A percentile compares a stretch with the other conserved stretches of the same genome.
Conservation (phyloP, 2,797 vertebrate genomes). For the Sciurus vulgaris region DNA sequence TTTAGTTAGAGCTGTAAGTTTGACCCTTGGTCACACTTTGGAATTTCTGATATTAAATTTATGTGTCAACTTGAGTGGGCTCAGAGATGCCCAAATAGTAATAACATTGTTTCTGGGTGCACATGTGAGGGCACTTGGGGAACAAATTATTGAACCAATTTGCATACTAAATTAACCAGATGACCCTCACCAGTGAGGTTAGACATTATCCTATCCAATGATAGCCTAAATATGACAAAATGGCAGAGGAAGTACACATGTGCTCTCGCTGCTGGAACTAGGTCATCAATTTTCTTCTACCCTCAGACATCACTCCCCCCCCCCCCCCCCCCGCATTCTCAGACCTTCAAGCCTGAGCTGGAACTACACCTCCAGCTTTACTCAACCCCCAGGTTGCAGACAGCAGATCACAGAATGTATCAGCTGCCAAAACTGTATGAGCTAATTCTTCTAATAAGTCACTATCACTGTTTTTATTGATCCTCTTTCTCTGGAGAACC, state of each 20-base stretch:
- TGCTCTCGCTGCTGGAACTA: not conserved
- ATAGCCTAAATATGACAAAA: not conserved
- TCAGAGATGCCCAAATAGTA: not conserved
- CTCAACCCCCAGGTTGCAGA: no score
- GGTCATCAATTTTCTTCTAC: not conserved
- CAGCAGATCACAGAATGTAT: not conserved
- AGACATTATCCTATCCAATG: not conserved
- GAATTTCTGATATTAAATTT: not conserved
- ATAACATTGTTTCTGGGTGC: not conserved
- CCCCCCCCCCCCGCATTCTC: no score
- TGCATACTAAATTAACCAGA: not conserved
- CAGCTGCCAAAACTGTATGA: not conserved
- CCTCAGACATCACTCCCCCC: not conserved
- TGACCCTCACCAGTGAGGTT: not conserved
- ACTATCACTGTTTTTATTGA: not conserved
- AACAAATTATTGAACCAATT: not conserved
- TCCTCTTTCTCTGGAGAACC: not conserved
- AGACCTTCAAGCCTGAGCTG: not conserved
- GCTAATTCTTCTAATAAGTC: no score
- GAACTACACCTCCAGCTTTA: not conserved
- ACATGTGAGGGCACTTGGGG: not conserved
- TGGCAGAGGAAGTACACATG: not conserved
- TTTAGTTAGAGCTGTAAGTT: not conserved
- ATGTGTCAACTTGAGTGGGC: no score
- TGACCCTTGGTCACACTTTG: not conserved